Base-by-base conservation (phyloP, 2,113 vertebrate genomes). In the Rhineura floridana region DNA sequence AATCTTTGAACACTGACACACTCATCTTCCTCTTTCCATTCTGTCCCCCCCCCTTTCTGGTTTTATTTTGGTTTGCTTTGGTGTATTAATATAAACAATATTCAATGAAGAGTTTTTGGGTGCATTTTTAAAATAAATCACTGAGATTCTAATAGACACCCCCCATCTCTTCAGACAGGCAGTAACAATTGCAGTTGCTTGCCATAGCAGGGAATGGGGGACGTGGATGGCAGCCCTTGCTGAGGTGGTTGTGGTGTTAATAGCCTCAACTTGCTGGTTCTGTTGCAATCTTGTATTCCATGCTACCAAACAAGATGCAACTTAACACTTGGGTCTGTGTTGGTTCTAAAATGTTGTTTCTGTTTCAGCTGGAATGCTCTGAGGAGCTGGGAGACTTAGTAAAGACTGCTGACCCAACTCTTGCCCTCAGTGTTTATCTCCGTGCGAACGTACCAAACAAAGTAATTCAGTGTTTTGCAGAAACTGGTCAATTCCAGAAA, bases 401-500 rank as follows among this genome's bases (percentile, higher is more conserved):
- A 90, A 98, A 98, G 94, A 93, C 97, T 0, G 95, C 97, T 6
- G 98, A 99, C 85, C 97, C 98, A 77, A 98, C 98, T 33, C 97
- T 99, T 1, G 98, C 98, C 21, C 97, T 99, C 84, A 99, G 98
- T 9, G 98, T 99, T 81, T 99, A 98, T 92, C 98, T 99, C 94
- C 97, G 97, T 83, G 98, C 98, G 44, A 98, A 98, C 67, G 97
- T 98, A 89, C 98, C 98, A 89, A 98, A 95, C 96, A 99, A 99
- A 96, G 98, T 99, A 88, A 98, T 98, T 90, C 98, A 99, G 95
- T 99, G 98, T 95, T 99, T 99, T 91, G 98, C 98, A 88, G 98
- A 99, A 96, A 99, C 98, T 0, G 98, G 98, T 52, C 98, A 99
- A 87, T 98, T 99, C 95, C 98, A 98, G 96, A 99, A 99, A 95